These are phyloP conservation scores for Xenentodon cancila DNA, from an alignment of 2,797 vertebrate genomes.

Conservation along the genomic window DNA sequence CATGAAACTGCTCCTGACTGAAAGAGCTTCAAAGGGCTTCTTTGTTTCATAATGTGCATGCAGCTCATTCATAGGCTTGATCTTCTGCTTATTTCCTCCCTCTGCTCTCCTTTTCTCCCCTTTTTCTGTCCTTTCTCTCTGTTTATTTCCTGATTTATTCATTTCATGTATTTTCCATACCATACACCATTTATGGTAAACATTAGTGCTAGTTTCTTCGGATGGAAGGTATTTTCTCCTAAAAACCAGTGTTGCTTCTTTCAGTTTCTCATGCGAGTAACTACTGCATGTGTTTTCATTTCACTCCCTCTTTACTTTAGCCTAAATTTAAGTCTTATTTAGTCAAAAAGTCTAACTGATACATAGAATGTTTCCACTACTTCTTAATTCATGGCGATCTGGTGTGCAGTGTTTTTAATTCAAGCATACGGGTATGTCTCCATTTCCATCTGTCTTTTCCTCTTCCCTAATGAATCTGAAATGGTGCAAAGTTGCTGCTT, in stretches of 20 bases:
- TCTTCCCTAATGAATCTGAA: constrained; percentile 55
- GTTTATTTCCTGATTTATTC: constrained; percentile 26
- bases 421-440: constrained; percentile 58
- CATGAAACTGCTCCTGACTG: constrained; percentile 86
- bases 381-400: constrained; percentile 70
- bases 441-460: constrained; percentile 54
- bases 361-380: constrained; percentile 47
- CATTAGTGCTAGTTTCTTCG: constrained; percentile 73
- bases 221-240: constrained; percentile 74
- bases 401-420: constrained; percentile 63
- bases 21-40: constrained; percentile 85
- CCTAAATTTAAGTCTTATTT: constrained; percentile 63
- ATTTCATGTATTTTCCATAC: constrained; percentile 51
- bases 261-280: constrained; percentile 71
- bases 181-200: constrained; percentile 69
- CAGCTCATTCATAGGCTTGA: constrained; percentile 84
- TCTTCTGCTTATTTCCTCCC: constrained; percentile 76
- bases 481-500: constrained; percentile 45
- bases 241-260: constrained; percentile 61
- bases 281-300: constrained; percentile 79
- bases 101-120: constrained; percentile 48
- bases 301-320: constrained; percentile 67
- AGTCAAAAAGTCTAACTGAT: constrained; percentile 62
- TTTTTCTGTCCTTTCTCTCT: constrained; percentile 45
- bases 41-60: constrained; percentile 87